Conservation (phyloP, 2,888 invertebrate species). For the Gandaritis pyraliata region DNA sequence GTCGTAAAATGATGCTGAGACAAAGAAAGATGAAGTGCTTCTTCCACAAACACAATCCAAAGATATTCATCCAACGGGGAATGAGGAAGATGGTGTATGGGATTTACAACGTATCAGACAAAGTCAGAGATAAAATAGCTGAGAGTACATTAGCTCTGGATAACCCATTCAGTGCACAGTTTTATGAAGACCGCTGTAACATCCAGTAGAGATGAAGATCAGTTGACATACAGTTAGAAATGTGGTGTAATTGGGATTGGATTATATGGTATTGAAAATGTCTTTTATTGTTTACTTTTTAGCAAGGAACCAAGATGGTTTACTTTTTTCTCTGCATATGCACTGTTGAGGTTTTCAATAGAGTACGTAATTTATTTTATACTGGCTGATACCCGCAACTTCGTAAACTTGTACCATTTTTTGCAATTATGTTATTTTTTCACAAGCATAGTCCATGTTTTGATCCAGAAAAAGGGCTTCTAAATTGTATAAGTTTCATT, state of each 20-base stretch:
- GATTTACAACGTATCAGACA: constrained; percentile 65
- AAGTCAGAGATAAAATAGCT: constrained; percentile 65
- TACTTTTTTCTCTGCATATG: too few species aligned
- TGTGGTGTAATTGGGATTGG: constrained; percentile 21
- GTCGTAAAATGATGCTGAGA: constrained; percentile 61
- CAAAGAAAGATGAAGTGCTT: constrained; percentile 65
- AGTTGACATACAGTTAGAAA: constrained; percentile 1
- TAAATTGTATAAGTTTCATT: too few species aligned
- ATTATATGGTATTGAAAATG: constrained; percentile 24
- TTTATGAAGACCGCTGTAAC: constrained; percentile 66
- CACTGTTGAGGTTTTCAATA: too few species aligned
- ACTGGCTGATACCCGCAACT: too few species aligned
- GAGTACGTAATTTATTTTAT: too few species aligned
- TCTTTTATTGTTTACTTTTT: constrained; percentile 8
- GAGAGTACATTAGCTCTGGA: constrained; percentile 65
- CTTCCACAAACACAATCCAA: constrained; percentile 62
- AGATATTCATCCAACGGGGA: constrained; percentile 50
- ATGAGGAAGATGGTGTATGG: constrained; percentile 62
- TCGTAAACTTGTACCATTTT: too few species aligned
- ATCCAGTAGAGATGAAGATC: constrained; percentile 51
- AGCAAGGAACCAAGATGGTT: too few species aligned
- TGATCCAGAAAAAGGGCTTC: too few species aligned
- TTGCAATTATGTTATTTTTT: too few species aligned
- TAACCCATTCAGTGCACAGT: constrained; percentile 67
- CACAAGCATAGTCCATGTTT: too few species aligned